Conservation (phyloP, 2,888 invertebrate genomes). For the Geotrupes spiniger region DNA sequence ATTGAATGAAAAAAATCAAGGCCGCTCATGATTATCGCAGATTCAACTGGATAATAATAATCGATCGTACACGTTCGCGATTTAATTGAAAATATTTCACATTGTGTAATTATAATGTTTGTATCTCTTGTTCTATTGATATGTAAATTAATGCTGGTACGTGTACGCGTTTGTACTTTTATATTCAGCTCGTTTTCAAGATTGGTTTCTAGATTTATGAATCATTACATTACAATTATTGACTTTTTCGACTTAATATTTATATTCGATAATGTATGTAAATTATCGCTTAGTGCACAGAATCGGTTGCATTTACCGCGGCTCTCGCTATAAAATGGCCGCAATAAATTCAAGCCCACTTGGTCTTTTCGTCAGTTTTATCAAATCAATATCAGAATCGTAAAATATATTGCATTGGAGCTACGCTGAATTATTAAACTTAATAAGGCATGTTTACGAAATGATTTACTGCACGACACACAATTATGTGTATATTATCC, state of each 20-base stretch:
- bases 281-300: neutral
- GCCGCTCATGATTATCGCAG: constrained; percentile 26
- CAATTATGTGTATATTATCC: too few species aligned
- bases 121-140: constrained; percentile 4
- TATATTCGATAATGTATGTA: constrained; percentile 5
- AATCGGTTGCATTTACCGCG: too few species aligned
- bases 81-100: constrained; percentile 2
- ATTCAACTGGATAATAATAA: constrained; percentile 13
- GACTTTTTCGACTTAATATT: constrained; percentile 1
- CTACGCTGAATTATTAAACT: too few species aligned
- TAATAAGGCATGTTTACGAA: too few species aligned
- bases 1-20: constrained; percentile 22
- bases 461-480: too few species aligned
- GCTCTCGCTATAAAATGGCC: too few species aligned
- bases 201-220: constrained; percentile 3
- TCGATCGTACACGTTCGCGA: neutral
- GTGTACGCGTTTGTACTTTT: neutral
- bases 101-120: constrained; percentile 3
- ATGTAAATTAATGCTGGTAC: constrained; percentile 2
- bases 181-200: neutral
- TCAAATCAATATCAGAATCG: too few species aligned
- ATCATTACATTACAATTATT: constrained; percentile 6
- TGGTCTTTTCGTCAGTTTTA: too few species aligned
- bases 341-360: too few species aligned
- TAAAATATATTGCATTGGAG: too few species aligned